Percentiles rank a stretch among this genome's conserved stretches.
Evolutionary conservation across 2,888 invertebrate species (phyloP).

Genomic region (Alcis repandata): DNA sequence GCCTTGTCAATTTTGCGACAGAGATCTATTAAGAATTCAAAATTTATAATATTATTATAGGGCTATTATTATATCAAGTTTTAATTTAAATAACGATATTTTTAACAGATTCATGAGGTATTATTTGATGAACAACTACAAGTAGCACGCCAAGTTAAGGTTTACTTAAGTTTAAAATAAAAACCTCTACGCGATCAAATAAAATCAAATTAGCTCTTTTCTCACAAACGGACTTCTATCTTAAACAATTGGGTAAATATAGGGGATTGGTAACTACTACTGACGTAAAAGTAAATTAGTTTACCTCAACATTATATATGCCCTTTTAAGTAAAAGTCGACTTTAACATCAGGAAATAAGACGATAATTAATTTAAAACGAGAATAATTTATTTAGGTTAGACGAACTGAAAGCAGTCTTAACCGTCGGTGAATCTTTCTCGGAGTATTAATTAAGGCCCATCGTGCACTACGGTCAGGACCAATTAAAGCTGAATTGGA

Average conservation of each 20-base stretch:
- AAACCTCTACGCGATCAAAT: no score
- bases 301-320: not conserved
- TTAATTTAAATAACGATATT: no score
- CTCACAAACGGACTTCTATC: no score
- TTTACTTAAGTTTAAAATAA: no score
- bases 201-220: no score
- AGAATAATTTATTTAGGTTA: conserved; percentile 60
- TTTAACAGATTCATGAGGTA: no score
- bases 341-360: not conserved
- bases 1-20: conserved; percentile 30
- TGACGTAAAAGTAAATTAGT: not conserved
- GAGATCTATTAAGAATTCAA: not conserved
- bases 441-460: conserved; percentile 13
- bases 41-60: not conserved
- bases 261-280: no score
- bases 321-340: not conserved
- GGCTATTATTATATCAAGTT: no score
- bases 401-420: conserved; percentile 52
- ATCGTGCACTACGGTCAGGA: not conserved
- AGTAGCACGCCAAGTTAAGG: no score
- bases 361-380: conserved; percentile 58
- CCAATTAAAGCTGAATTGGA: not conserved
- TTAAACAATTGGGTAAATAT: no score
- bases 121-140: no score
- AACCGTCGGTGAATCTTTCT: conserved; percentile 34